Evolutionary conservation across 2,888 invertebrate genomes (phyloP).

Genomic region (Drosophila meridiana): DNA sequence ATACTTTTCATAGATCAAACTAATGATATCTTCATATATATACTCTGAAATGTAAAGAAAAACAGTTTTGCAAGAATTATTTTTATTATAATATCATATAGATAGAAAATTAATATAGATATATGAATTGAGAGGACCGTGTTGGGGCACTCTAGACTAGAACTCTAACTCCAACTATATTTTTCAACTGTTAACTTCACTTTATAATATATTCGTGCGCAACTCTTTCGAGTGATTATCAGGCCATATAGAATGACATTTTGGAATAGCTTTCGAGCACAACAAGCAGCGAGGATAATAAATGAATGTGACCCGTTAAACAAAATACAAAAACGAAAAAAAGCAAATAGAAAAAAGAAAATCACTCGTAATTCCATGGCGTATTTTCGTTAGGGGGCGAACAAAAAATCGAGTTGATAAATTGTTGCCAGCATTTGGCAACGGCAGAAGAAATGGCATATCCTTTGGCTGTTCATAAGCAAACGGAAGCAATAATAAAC

Average conservation of each 20-base stretch:
- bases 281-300: slow-evolving; percentile 48
- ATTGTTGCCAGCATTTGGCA: slow-evolving; percentile 51
- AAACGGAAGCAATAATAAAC: slow-evolving; percentile 76
- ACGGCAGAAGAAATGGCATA: slow-evolving; percentile 31
- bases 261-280: slow-evolving; percentile 35
- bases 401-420: slow-evolving; percentile 46
- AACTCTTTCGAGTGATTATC: slow-evolving; percentile 19
- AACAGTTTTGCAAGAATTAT: too few species aligned
- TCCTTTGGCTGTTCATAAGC: slow-evolving; percentile 71
- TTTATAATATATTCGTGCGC: background rate
- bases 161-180: background rate
- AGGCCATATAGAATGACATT: slow-evolving; percentile 18
- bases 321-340: slow-evolving; percentile 7
- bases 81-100: too few species aligned
- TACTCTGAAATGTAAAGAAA: too few species aligned
- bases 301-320: slow-evolving; percentile 46
- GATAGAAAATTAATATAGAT: too few species aligned
- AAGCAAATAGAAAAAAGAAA: slow-evolving; percentile 6
- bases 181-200: background rate
- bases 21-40: too few species aligned
- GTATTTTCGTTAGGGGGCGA: slow-evolving; percentile 5
- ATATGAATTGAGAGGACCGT: background rate
- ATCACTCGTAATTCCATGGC: slow-evolving; percentile 18
- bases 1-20: too few species aligned
- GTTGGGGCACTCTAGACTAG: background rate